Evolutionary conservation across 2,797 vertebrate species (phyloP), one percentile per base, ranked within the genome.

Genomic region (Poeciliopsis turneri): DNA sequence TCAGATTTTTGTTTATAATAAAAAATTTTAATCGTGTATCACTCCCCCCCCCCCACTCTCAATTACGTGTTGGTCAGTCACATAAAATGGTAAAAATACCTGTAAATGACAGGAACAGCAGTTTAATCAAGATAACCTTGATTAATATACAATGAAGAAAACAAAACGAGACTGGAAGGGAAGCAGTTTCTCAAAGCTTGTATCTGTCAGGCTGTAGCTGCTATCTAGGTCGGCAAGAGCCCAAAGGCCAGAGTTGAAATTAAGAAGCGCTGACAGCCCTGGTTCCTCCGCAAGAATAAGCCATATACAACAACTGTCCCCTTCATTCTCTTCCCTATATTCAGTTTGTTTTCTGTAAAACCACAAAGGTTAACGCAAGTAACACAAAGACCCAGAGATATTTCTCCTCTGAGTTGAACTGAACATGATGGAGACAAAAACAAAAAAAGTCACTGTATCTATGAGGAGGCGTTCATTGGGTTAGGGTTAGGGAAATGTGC

Each of bases 161-260:
- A 78, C 43, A 61, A 11, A 53, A n/a, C 13, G 46, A 61, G 33
- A 10, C n/a, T 23, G 28, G 23, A 28, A 33, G n/a, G 28, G 23
- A 28, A 33, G 4, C 15, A 13, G 33, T 66, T 77, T 81, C 51
- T 71, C 72, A 75, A 84, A 61, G 69, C 30, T 77, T 10, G 25
- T 77, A 49, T 86, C 72, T 79, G 78, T 68, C 71, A 43, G 72
- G 64, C 71, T 76, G 86, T 41, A 84, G 7, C 70, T 78, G 69
- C 8, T 83, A 92, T 91, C 81, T 92, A 90, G 92, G 92, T 90
- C 93, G 92, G 46, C 9, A 11, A 16, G 77, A 82, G 88, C 92
- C 89, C 76, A 88, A 81, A 89, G 90, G 89, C 88, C 73, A 0
- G 18, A 75, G 78, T 73, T 91, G 85, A 92, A 90, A 91, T 88